phyloP scores from a whole-genome alignment of 1,140 invertebrate genomes.

The Lordiphosa stackelbergi region DNA sequence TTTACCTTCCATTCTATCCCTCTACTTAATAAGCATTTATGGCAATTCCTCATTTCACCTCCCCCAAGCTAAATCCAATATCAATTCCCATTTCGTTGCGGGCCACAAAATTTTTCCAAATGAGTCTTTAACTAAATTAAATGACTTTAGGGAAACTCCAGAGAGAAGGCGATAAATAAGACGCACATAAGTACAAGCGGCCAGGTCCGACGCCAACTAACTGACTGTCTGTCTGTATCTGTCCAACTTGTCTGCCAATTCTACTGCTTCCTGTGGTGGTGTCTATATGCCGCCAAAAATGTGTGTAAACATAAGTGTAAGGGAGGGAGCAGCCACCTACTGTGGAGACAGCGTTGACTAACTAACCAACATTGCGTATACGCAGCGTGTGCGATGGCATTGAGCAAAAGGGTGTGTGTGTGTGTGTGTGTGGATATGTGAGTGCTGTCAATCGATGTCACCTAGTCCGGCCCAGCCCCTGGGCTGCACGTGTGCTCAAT shows the following conservation, averaged over 20 bases:
- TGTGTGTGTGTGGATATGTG: conserved; percentile 14
- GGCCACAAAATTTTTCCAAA: conserved; percentile 43
- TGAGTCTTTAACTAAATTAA: conserved; percentile 63
- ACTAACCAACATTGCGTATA: conserved; percentile 50
- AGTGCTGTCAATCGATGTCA: conserved; percentile 42
- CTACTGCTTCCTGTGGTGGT: conserved; percentile 17
- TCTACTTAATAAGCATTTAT: neutral
- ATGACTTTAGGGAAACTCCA: conserved; percentile 17
- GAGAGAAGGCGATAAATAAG: neutral
- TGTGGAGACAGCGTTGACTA: conserved; percentile 23
- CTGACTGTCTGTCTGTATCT: conserved; percentile 34
- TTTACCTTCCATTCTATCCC: no score
- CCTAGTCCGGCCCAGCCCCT: conserved; percentile 29
- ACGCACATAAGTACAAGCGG: no score
- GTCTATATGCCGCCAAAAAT: conserved; percentile 60
- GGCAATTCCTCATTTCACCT: conserved; percentile 2
- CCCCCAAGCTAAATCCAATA: conserved; percentile 39
- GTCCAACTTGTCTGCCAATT: conserved; percentile 5
- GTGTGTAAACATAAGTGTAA: conserved; percentile 57
- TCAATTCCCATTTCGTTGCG: conserved; percentile 48
- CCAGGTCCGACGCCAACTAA: conserved; percentile 1
- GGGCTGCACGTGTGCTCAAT: conserved; percentile 28
- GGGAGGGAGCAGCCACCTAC: conserved; percentile 31
- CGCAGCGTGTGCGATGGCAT: conserved; percentile 33
- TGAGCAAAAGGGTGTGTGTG: conserved; percentile 11